Evolutionary conservation across 1,140 invertebrate species (phyloP).

Genomic region (Marisa cornuarietis): DNA sequence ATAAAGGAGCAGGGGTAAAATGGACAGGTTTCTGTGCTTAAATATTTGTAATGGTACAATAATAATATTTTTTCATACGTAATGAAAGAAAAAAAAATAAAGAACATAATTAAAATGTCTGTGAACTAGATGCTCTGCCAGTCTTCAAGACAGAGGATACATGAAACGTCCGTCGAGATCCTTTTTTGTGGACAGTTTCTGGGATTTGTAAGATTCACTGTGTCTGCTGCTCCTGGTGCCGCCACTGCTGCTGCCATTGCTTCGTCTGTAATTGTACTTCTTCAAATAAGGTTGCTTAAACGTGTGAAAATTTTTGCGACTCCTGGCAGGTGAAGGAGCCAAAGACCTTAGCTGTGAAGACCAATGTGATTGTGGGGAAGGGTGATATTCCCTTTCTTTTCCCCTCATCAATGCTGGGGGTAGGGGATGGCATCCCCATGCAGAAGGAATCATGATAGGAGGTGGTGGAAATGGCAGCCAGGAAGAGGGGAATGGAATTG

Average conservation of each 20-base stretch:
- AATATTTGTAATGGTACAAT: no score
- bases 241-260: not conserved
- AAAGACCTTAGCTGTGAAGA: not conserved
- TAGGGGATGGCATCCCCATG: not conserved
- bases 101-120: not conserved
- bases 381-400: not conserved
- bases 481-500: not conserved
- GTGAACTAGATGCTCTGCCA: not conserved
- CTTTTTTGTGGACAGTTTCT: slow-evolving; percentile 21
- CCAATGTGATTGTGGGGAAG: not conserved
- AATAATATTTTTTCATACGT: not conserved
- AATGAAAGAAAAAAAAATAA: not conserved
- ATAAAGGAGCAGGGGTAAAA: no score
- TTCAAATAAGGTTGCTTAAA: slow-evolving; percentile 13
- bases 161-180: slow-evolving; percentile 14
- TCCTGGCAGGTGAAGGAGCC: not conserved
- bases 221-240: not conserved
- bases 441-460: slow-evolving; percentile 7
- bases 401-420: slow-evolving; percentile 4
- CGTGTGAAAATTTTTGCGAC: not conserved
- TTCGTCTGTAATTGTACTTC: slow-evolving; percentile 2
- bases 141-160: slow-evolving; percentile 13
- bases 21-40: not conserved
- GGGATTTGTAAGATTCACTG: slow-evolving; percentile 4
- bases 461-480: not conserved